phyloP scores from a whole-genome alignment of 1,140 invertebrate species.

The Battus philenor region DNA sequence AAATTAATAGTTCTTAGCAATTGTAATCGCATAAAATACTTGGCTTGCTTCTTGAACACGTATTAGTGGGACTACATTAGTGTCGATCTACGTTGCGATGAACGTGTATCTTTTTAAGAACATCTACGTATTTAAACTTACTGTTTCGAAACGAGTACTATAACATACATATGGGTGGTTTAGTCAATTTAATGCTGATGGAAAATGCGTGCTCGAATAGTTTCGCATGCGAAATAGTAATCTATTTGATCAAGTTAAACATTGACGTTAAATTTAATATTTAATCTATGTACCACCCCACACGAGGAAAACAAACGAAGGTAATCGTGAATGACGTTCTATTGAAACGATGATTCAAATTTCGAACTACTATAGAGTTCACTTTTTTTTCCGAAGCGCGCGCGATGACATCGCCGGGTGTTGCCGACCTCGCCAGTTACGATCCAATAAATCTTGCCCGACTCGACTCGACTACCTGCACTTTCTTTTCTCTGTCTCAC shows the following conservation, averaged over 20 bases:
- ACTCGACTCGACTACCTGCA: constrained; percentile 52
- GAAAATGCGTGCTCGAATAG: no score
- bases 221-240: no score
- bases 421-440: constrained; percentile 54
- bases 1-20: no score
- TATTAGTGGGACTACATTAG: constrained; percentile 29
- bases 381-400: constrained; percentile 21
- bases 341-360: constrained; percentile 10
- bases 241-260: not conserved
- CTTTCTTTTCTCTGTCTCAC: constrained; percentile 64
- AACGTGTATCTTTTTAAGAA: constrained; percentile 42
- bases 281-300: not conserved
- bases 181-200: no score
- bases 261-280: not conserved
- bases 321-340: constrained; percentile 8
- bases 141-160: no score
- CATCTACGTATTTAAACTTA: constrained; percentile 23
- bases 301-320: constrained; percentile 6
- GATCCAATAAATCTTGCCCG: constrained; percentile 64
- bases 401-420: constrained; percentile 36
- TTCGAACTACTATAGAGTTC: constrained; percentile 10
- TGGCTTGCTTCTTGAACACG: constrained; percentile 25
- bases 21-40: not conserved
- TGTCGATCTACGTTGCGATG: constrained; percentile 36
- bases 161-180: no score